Evolutionary conservation across 2,888 invertebrate genomes (phyloP), one percentile per base, ranked within the genome.

Genomic region (Stramonita haemastoma): DNA sequence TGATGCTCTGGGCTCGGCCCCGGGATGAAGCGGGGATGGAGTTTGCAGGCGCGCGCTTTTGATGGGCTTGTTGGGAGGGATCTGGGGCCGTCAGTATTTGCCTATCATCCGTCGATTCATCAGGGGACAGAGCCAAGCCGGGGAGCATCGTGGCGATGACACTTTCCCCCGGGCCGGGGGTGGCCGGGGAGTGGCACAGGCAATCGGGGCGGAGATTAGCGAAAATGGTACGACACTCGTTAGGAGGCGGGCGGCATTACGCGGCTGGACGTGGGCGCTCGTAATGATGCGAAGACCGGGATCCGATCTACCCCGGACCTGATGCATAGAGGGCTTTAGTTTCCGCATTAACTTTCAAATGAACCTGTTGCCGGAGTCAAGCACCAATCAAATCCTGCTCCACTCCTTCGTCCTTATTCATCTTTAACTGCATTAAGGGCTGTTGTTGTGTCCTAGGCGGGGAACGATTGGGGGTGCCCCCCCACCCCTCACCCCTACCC

Each of bases 261-360:
- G 73, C 66, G 66, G 36, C 17, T 36, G n/a, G 87, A 36, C 22
- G 87, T 66, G 13, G 34, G 34, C 46, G 70, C 46, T n/a, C 29
- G 73, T 36, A 70, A 73, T 87, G 87, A 87, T 87, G 87, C 46
- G 87, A 60, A 66, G 46, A 87, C 60, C 87, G 73, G 87, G 73
- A 73, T 36, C 87, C 73, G 73, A 70, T 87, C 73, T 87, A 87
- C 87, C 70, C 70, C 87, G 73, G 87, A 87, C 87, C 87, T 87
- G 87, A 87, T 87, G 87, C 87, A 73, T 87, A 73, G 70, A 73
- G 60, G 77, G 86, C 79, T 89, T 57, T 26, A 79, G 86, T 86
- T 86, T 66, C 89, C 89, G 89, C 89, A 84, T 89, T 89, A 89
- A 89, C 89, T 89, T 89, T 89, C 89, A 89, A 89, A 89, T 89